Percentiles rank a stretch among this genome's conserved stretches.
These are phyloP conservation scores for Eidolon helvum DNA, from an alignment of 2,113 vertebrate genomes.

Conservation along the genomic window DNA sequence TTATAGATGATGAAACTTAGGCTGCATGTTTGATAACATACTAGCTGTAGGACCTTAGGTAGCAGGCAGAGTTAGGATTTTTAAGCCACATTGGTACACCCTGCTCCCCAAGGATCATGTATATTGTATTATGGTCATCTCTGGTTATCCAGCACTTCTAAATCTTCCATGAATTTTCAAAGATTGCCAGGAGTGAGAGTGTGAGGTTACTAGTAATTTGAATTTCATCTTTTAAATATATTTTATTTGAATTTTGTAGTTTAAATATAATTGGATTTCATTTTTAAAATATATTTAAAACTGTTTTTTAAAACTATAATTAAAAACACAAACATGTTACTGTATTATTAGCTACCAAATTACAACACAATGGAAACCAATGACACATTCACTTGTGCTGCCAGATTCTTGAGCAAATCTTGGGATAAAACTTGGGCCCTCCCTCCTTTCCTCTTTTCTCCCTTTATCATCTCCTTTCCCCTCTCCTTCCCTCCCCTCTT, in stretches of 20 bases:
- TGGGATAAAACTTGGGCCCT: background rate
- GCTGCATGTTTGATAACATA: background rate
- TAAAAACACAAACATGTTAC: background rate
- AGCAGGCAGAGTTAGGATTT: background rate
- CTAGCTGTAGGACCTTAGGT: background rate
- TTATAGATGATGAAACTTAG: background rate
- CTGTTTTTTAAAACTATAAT: background rate
- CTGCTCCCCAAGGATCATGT: background rate
- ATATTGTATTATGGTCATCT: background rate
- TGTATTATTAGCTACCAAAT: background rate
- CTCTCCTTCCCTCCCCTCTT: background rate
- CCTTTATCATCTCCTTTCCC: background rate
- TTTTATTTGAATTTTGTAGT: no score
- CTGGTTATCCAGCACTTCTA: background rate
- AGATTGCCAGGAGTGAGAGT: background rate
- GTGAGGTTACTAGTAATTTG: no score
- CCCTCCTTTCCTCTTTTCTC: background rate
- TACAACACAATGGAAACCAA: background rate
- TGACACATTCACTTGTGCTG: no score
- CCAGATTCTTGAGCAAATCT: background rate
- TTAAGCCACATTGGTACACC: background rate
- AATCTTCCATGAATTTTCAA: background rate
- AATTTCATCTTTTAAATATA: no score
- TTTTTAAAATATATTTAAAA: background rate
- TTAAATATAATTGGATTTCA: no score